Evolutionary conservation across 1,140 invertebrate genomes (phyloP), one percentile per base, ranked within the genome.

Genomic region (Acarapis woodi): DNA sequence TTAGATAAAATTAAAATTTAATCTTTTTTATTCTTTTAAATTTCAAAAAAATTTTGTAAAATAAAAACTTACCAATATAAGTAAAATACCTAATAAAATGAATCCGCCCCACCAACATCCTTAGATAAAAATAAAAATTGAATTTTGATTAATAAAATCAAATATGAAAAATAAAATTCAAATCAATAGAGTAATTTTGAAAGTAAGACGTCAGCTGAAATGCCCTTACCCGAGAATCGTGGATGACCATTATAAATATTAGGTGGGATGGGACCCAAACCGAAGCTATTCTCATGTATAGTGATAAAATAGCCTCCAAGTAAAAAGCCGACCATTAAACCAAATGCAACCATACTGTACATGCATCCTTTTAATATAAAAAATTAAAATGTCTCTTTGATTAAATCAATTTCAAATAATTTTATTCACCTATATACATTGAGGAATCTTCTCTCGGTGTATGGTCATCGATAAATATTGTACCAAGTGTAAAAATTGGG

Each of bases 401-500:
- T 8, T n/a, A 24, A 22, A 22, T 16, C n/a, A 8, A 40, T 29
- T 16, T 12, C 4, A 41, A 12, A 12, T 25, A 14, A 37, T 4
- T 38, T 20, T 10, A 18, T 51, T 49, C 47, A 61, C 60, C 61
- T 33, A 64, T 51, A 45, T 62, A 63, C 38, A 58, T 51, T 16
- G 61, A 60, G 10, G 60, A 55, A 43, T 56, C 58, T 37, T 62
- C 59, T 46, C 58, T 57, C 24, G 53, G 51, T 2, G 63, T 61
- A 45, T 64, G 62, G 46, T 62, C 59, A 47, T 64, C 62, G 37
- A 64, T 62, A 44, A 63, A 64, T 3, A 60, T 63, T 12, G 61
- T 62, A 25, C 62, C 62, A 1, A 63, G 52, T 8, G 62, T 63
- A 34, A 62, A 56, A 12, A 64, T 55, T 2, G 62, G 62, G 3